Conservation (phyloP, 2,113 vertebrate species). For the Tragelaphus strepsiceros region DNA sequence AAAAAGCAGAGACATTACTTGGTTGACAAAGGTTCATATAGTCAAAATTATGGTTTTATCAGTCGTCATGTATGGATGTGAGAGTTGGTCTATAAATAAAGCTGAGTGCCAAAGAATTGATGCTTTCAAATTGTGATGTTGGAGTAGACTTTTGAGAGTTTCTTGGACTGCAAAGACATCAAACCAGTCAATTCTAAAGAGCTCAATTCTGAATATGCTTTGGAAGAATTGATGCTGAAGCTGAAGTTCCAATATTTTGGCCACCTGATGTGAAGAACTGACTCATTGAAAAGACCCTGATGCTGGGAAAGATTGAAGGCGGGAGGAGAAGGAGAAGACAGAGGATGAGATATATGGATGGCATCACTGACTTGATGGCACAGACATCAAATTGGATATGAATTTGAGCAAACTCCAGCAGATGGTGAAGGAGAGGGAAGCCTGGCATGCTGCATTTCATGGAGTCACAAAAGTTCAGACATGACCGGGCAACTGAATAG, state of each 20-base stretch:
- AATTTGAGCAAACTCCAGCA: not conserved
- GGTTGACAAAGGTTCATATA: not conserved
- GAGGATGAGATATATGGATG: not conserved
- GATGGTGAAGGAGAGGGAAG: not conserved
- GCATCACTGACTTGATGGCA: not conserved
- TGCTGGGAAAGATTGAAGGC: not conserved
- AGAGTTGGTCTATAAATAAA: not conserved
- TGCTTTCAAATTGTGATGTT: not conserved
- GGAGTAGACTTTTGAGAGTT: not conserved
- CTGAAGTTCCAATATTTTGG: not conserved
- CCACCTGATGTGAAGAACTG: not conserved
- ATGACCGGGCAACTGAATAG: not conserved
- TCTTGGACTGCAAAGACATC: not conserved
- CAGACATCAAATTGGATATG: not conserved
- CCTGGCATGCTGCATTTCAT: not conserved
- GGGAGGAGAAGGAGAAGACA: not conserved
- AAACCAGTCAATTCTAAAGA: not conserved
- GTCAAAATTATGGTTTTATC: not conserved
- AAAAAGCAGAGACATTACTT: not conserved
- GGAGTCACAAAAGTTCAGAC: not conserved
- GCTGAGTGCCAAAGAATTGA: not conserved
- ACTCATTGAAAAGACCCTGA: not conserved
- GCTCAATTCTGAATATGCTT: not conserved
- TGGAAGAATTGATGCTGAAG: not conserved
- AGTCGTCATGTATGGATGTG: not conserved